Evolutionary conservation across 2,797 vertebrate species (phyloP), one percentile per base, ranked within the genome.

Genomic region (Chloroceryle amazona): DNA sequence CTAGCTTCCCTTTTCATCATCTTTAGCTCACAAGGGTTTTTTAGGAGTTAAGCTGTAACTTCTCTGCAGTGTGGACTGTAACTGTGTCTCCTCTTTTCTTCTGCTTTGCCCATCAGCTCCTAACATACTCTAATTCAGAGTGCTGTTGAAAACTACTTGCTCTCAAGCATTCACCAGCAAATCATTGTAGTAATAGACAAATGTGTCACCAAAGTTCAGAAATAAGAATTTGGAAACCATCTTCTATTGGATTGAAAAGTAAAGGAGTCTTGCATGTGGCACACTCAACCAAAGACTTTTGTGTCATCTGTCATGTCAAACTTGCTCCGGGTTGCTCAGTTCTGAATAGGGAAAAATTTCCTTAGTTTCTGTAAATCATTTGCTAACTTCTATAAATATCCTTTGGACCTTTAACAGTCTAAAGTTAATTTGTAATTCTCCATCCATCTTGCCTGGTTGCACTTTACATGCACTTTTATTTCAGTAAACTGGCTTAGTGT

Each of bases 391-490:
- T 11, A 18, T 33, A 42, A 90, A 63, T 29, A 78, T 82, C n/a
- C 21, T 93, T 81, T 93, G 63, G 67, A 78, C 65, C 29, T 82
- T 57, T 39, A 86, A 25, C 44, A 81, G 37, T 9, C 47, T 80
- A 13, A 63, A 82, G 67, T 89, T 89, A 84, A 81, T 78, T 72
- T 75, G 52, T 85, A 91, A 55, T 91, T 93, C 74, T 86, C 26
- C 65, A 62, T 68, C 31, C 23, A 83, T 20, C 1, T 51, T 87
- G 58, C 84, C 62, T 92, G 33, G 42, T 78, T 73, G 54, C 12
- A 55, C n/a, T 84, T 92, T n/a, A 51, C 23, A 11, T 67, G 31
- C 26, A n/a, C 35, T 60, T 86, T 63, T 54, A 52, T 61, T 80
- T 72, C 66, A 58, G 4, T 70, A 42, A 75, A 66, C 28, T 80